phyloP scores from a whole-genome alignment of 1,140 invertebrate genomes.

The Drosophila virilis region DNA sequence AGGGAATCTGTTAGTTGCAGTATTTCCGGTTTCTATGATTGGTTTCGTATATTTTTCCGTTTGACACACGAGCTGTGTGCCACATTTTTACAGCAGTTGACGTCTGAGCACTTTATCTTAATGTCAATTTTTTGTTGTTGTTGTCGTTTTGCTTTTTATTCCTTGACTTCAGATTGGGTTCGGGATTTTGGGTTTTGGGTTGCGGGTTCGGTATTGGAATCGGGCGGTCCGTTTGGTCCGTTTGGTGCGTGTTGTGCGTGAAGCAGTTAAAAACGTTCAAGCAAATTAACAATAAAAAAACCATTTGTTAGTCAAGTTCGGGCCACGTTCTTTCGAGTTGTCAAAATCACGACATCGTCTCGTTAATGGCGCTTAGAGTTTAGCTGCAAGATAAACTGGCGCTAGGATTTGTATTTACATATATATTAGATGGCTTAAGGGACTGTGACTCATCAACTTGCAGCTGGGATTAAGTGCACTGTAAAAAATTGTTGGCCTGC shows the following conservation, averaged over 20 bases:
- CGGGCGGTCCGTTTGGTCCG: conserved; percentile 9
- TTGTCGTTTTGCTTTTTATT: not conserved
- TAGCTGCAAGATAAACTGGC: conserved; percentile 50
- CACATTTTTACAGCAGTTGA: conserved; percentile 57
- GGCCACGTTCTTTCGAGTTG: conserved; percentile 48
- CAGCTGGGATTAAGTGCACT: conserved; percentile 3
- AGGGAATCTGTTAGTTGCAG: conserved; percentile 8
- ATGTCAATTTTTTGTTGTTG: conserved; percentile 62
- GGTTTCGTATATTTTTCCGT: conserved; percentile 25
- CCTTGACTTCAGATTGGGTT: conserved; percentile 27
- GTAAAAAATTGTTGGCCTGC: not conserved
- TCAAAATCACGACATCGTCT: conserved; percentile 66
- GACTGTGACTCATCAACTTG: conserved; percentile 31
- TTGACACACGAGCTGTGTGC: conserved; percentile 53
- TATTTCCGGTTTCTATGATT: not conserved
- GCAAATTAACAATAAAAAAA: conserved; percentile 75
- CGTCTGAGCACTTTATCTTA: conserved; percentile 75
- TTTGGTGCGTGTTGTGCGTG: conserved; percentile 59
- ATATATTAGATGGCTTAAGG: conserved; percentile 56
- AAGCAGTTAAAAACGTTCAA: conserved; percentile 68
- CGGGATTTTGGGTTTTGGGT: conserved; percentile 9
- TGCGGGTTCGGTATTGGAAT: not conserved
- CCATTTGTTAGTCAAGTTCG: conserved; percentile 59
- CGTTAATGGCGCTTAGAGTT: conserved; percentile 56
- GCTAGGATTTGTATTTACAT: conserved; percentile 65